Conservation (phyloP, 2,113 vertebrate genomes). For the Pedetes capensis region DNA sequence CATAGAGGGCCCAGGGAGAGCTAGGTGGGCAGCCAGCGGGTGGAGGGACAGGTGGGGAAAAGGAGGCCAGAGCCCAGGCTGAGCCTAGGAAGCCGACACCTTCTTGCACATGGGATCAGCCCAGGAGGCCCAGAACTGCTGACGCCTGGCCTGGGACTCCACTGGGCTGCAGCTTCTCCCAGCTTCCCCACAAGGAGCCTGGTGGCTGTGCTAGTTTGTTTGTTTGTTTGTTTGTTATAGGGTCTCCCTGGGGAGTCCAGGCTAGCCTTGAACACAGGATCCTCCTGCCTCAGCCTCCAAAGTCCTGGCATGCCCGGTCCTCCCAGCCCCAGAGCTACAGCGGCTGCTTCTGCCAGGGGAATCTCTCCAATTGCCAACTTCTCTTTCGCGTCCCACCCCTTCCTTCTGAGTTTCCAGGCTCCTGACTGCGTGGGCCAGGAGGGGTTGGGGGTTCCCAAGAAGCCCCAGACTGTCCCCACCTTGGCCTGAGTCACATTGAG, state of each 20-base stretch:
- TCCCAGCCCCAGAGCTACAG: neutral
- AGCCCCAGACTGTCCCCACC: neutral
- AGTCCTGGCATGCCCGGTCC: too few species aligned
- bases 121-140: neutral
- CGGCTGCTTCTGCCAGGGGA: neutral
- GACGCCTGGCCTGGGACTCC: neutral
- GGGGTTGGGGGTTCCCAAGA: constrained; percentile 29
- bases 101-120: neutral
- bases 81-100: neutral
- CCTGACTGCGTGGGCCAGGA: neutral
- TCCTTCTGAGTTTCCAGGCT: neutral
- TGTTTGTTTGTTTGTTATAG: neutral
- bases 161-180: neutral
- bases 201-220: neutral
- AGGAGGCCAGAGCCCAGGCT: neutral
- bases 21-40: neutral
- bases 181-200: neutral
- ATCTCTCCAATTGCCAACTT: neutral
- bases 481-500: constrained; percentile 38
- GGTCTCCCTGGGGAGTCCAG: too few species aligned
- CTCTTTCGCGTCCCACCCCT: neutral
- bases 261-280: too few species aligned
- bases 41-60: neutral
- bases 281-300: too few species aligned
- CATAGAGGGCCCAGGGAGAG: neutral